These are phyloP conservation scores for Pipistrellus nathusii DNA, from an alignment of 2,797 vertebrate genomes.

Conservation along the genomic window DNA sequence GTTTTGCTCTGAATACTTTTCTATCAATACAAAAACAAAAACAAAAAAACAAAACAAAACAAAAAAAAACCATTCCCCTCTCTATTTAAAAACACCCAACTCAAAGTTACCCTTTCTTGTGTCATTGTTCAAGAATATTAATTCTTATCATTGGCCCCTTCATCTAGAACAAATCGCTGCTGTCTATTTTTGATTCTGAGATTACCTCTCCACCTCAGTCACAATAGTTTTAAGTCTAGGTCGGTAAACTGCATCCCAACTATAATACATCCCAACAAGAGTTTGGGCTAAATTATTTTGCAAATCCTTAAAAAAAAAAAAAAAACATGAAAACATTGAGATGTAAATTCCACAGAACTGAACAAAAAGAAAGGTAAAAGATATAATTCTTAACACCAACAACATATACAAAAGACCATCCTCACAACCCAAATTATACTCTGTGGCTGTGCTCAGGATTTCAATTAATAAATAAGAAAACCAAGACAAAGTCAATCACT, in stretches of 20 bases:
- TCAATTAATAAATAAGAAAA: slow-evolving; percentile 25
- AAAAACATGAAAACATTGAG: neutral
- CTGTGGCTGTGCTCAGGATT: slow-evolving; percentile 44
- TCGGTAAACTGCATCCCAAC: neutral
- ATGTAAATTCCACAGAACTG: slow-evolving; percentile 14
- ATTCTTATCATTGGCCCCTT: slow-evolving; percentile 7
- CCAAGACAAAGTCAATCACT: slow-evolving; percentile 50
- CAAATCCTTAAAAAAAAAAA: neutral
- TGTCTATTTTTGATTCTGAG: slow-evolving; percentile 3
- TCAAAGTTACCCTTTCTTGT: neutral
- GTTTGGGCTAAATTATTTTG: slow-evolving; percentile 3
- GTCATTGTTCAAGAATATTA: slow-evolving; percentile 21
- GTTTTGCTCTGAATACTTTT: slow-evolving; percentile 36
- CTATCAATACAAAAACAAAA: neutral
- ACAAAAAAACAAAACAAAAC: neutral
- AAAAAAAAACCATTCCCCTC: neutral
- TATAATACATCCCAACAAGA: neutral
- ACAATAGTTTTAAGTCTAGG: neutral
- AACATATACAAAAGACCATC: neutral
- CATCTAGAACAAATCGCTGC: neutral
- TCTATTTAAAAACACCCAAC: neutral
- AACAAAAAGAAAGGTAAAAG: neutral
- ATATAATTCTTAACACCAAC: neutral
- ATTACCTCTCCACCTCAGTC: neutral
- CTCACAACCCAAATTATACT: neutral